Base-by-base conservation (phyloP, 2,113 vertebrate species). In the Macrotus californicus region DNA sequence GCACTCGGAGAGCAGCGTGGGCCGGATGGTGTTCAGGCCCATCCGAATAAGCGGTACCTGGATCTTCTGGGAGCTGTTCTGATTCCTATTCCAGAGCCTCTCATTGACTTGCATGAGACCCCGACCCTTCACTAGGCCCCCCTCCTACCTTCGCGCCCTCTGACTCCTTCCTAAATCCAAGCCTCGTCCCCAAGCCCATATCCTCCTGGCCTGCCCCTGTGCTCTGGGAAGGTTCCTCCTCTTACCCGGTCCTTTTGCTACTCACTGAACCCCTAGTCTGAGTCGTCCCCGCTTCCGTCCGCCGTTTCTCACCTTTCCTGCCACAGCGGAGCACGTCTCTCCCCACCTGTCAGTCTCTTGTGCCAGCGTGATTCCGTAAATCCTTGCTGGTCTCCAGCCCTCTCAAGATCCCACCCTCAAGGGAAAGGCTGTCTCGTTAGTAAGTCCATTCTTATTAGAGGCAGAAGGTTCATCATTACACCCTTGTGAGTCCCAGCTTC, bases 11-110 rank as follows among this genome's bases (percentile, higher is more conserved):
- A 69, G 39, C 1, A 0, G 18, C 22, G 29, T 48, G 2, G 50
- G 70, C 46, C 91, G 83, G 89, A 10, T 87, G 7, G 52, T 48
- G 50, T 95, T 88, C 0, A 89, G 94, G 10, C 86, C 93, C 70
- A 89, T 96, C 19, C 9, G 5, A 59, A 67, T 93, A 85, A 93
- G 52, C 9, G 59, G 95, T 94, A 92, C 70, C 12, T 83, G 50
- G 29, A 34, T 48, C 61, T 41, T 48, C 59, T 41, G 31, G 46
- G 64, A 52, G 7, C 43, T 14, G 91, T 54, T 43, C 29, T 48
- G 15, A 24, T n/a, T 79, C 21, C 50, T 87, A 43, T 81, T 75
- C 26, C 15, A 69, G 70, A 56, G 69, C 34, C 50, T 64, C 64
- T 75, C 22, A 67, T 31, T 24, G 39, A 50, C 36, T 75, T 77